Conservation (phyloP, 2,888 invertebrate species). For the Clistopyga incitator region DNA sequence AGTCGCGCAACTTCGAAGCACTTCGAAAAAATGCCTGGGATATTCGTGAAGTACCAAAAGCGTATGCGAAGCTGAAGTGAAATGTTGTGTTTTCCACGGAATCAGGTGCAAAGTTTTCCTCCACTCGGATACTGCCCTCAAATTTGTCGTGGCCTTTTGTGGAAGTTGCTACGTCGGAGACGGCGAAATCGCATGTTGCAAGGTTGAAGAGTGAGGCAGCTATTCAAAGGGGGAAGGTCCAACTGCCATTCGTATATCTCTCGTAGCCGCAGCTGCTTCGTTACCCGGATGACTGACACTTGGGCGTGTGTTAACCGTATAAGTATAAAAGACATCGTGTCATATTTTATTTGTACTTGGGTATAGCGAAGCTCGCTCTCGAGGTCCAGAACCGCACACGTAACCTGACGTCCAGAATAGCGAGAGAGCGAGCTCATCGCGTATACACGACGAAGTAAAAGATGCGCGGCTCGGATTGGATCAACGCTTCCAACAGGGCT, state of each 20-base stretch:
- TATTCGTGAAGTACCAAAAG: background rate
- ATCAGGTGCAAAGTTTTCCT: slow-evolving; percentile 19
- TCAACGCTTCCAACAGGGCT: slow-evolving; percentile 41
- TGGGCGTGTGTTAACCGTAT: slow-evolving; percentile 65
- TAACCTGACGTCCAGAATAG: slow-evolving; percentile 48
- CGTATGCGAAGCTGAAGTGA: background rate
- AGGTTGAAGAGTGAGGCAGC: slow-evolving; percentile 51
- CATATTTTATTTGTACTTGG: slow-evolving; percentile 69
- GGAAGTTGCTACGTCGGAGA: slow-evolving; percentile 27
- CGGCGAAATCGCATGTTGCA: slow-evolving; percentile 60
- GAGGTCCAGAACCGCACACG: slow-evolving; percentile 33
- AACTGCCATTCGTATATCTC: slow-evolving; percentile 54
- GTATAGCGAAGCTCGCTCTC: slow-evolving; percentile 46
- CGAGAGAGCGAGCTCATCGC: slow-evolving; percentile 23
- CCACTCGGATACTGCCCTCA: slow-evolving; percentile 16
- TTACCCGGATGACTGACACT: slow-evolving; percentile 70
- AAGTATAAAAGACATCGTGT: slow-evolving; percentile 69
- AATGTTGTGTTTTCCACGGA: background rate
- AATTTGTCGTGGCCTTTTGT: slow-evolving; percentile 34
- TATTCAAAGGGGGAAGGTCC: slow-evolving; percentile 53
- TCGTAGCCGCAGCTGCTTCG: slow-evolving; percentile 61
- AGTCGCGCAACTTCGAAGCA: slow-evolving; percentile 12
- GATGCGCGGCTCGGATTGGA: slow-evolving; percentile 55
- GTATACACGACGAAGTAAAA: slow-evolving; percentile 24
- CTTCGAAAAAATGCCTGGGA: background rate